Evolutionary conservation across 2,888 invertebrate genomes (phyloP).

Genomic region (Malacosoma neustria): DNA sequence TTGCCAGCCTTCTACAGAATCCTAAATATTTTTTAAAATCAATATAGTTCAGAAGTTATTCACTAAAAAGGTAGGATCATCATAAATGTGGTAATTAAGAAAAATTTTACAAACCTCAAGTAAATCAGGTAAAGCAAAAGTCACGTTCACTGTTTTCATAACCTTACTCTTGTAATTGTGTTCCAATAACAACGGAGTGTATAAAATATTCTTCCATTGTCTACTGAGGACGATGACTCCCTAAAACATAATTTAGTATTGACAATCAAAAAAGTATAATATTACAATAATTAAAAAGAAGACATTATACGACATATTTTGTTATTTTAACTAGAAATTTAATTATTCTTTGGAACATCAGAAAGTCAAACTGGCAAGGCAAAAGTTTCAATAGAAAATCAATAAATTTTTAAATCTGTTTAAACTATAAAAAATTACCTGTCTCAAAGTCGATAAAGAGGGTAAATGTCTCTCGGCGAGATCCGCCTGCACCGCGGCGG

Average conservation of each 20-base stretch:
- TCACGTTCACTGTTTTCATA: constrained; percentile 88
- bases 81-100: too few relatives aligned
- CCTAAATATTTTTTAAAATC: too few relatives aligned
- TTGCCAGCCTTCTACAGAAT: constrained; percentile 64
- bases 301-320: too few relatives aligned
- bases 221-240: constrained; percentile 96
- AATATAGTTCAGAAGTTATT: too few relatives aligned
- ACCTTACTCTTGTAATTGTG: constrained; percentile 91
- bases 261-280: neutral
- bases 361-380: neutral
- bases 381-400: neutral
- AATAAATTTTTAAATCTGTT: too few relatives aligned
- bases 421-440: constrained; percentile 64
- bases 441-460: constrained; percentile 89
- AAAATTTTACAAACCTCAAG: constrained; percentile 77
- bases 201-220: constrained; percentile 97
- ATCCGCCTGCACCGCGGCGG: constrained; percentile 86
- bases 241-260: constrained; percentile 41
- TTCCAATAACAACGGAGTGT: constrained; percentile 92
- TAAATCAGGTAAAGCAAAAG: constrained; percentile 89
- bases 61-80: too few relatives aligned
- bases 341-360: too few relatives aligned
- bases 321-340: too few relatives aligned
- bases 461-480: constrained; percentile 89
- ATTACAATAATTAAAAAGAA: too few relatives aligned